A percentile compares a stretch with the other conserved stretches of the same genome.
Evolutionary conservation across 2,113 vertebrate genomes (phyloP).

Genomic region (Probosciger aterrimus): DNA sequence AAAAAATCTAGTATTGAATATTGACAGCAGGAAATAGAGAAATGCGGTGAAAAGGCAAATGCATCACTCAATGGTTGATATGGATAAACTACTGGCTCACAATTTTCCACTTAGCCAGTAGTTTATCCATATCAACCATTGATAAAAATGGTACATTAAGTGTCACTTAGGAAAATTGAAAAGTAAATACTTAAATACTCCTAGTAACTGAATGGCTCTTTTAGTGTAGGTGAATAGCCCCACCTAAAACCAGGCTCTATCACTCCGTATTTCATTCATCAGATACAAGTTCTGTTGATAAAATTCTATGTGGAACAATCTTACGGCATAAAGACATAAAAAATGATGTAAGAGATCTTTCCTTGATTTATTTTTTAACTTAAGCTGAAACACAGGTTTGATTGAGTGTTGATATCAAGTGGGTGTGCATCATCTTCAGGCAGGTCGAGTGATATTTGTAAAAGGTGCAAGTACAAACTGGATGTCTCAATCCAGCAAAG

Average conservation of each 20-base stretch:
- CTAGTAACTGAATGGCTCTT: not conserved
- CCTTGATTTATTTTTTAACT: conserved; percentile 13
- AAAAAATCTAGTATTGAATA: not conserved
- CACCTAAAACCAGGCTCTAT: not conserved
- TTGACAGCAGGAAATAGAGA: not conserved
- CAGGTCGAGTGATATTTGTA: not conserved
- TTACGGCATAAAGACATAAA: not conserved
- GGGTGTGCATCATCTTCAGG: not conserved
- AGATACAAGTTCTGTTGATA: not conserved
- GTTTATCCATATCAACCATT: too few species aligned
- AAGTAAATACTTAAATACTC: not conserved
- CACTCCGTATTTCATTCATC: not conserved
- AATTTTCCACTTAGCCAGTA: too few species aligned
- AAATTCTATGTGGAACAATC: not conserved
- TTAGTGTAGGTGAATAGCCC: not conserved
- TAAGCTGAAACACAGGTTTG: not conserved
- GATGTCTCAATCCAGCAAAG: not conserved
- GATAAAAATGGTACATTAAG: not conserved
- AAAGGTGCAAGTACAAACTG: not conserved
- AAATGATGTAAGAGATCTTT: not conserved
- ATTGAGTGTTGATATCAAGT: not conserved
- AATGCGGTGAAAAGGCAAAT: not conserved
- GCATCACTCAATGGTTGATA: not conserved
- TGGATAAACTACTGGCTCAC: not conserved
- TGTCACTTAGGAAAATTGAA: not conserved